Evolutionary conservation across 2,113 vertebrate genomes (phyloP).

Genomic region (Eleginops maclovinus): DNA sequence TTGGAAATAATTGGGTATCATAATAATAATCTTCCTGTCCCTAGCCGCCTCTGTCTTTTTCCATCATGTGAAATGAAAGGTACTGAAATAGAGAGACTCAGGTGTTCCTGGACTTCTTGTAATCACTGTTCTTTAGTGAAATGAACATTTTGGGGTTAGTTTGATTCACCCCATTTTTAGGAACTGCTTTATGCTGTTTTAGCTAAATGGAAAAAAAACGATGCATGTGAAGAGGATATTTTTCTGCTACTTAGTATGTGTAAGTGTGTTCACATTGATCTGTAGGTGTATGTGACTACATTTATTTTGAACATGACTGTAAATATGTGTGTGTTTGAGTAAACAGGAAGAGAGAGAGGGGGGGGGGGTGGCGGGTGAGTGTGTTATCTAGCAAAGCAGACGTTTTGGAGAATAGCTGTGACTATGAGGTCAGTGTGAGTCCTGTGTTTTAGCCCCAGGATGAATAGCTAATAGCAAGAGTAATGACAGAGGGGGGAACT

Average conservation of each 20-base stretch:
- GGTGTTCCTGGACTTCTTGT: constrained; percentile 40
- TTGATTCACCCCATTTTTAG: background rate
- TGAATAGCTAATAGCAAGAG: constrained; percentile 67
- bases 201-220: constrained; percentile 13
- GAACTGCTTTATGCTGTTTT: background rate
- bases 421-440: constrained; percentile 67
- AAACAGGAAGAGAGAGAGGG: background rate
- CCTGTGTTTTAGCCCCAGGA: constrained; percentile 69
- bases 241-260: no score
- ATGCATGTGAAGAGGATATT: background rate
- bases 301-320: constrained; percentile 15
- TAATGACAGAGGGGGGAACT: constrained; percentile 79
- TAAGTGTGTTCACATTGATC: constrained; percentile 1
- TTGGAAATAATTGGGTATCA: background rate
- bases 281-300: constrained; percentile 8
- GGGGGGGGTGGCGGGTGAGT: background rate
- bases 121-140: constrained; percentile 29
- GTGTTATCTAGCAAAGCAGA: constrained; percentile 69
- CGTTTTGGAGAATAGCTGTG: constrained; percentile 55
- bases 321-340: constrained; percentile 1
- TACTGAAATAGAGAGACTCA: constrained; percentile 12
- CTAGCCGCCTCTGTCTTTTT: background rate
- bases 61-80: constrained; percentile 8
- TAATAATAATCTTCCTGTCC: background rate
- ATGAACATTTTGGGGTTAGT: constrained; percentile 19